Base-by-base conservation (phyloP, 1,140 invertebrate species). In the Homalodisca vitripennis region DNA sequence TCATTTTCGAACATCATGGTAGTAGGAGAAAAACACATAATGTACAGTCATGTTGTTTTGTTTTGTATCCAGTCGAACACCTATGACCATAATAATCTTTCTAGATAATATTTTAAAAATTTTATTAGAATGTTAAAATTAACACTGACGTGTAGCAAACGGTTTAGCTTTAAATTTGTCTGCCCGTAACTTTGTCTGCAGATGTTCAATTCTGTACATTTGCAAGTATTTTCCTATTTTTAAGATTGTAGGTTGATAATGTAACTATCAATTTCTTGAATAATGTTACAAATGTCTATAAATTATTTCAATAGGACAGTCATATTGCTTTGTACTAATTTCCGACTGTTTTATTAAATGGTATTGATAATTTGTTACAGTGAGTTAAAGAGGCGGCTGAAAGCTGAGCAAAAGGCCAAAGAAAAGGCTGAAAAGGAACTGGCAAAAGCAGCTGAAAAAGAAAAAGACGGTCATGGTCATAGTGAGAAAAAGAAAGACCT, bases 381-480 rank as follows among this genome's bases (percentile, higher is more conserved):
- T 88, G 96, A 98, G 82, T 82, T 93, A 65, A 99, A 99, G 82
- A 85, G 95, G 51, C 84, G 93, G 31, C 75, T 92, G 53, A 98
- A 98, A 82, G 90, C 90, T 20, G 93, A 97, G 79, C 90, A 97
- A 77, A 98, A 98, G 78, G 88, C 89, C 10, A 93, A 96, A 78
- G 93, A 97, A 77, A 98, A 98, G 78, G 85, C 87, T n/a, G 92
- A 94, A 78, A 97, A 97, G 76, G 86, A 85, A 2, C 78, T 84
- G 68, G 76, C 79, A 63, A 78, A 31, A 75, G 77, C 77, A 65
- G n/a, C n/a, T n/a, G 73, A 75, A 66, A 76, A 75, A 3, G 76
- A 77, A 46, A 79, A 82, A 65, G 70, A 77, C 67, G 77, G 26
- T 80, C 82, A 63, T 62, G 77, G 77, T 77, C 64, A 78, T 78